Evolutionary conservation across 2,113 vertebrate genomes (phyloP).

Genomic region (Lonchura striata): DNA sequence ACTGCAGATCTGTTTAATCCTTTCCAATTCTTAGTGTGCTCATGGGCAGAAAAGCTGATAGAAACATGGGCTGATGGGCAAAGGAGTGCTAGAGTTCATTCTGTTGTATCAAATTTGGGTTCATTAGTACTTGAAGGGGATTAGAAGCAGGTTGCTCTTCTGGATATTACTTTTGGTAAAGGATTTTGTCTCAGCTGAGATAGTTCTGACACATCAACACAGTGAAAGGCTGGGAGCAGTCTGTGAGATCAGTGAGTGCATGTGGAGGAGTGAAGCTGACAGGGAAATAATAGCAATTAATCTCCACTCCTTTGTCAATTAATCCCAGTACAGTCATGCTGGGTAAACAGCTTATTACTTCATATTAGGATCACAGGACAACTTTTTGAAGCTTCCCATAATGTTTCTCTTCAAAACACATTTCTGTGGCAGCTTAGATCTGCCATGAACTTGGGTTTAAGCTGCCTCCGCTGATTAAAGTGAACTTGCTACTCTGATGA

Average conservation of each 20-base stretch:
- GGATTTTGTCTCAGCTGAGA: conserved; percentile 36
- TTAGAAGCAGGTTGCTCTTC: conserved; percentile 51
- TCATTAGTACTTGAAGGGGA: conserved; percentile 41
- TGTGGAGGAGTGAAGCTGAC: conserved; percentile 66
- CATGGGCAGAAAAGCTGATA: conserved; percentile 41
- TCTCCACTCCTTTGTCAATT: conserved; percentile 72
- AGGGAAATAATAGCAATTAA: conserved; percentile 71
- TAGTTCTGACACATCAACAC: neutral
- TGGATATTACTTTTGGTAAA: conserved; percentile 31
- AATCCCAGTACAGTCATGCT: conserved; percentile 65
- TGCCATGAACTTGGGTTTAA: conserved; percentile 42
- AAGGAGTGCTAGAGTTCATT: conserved; percentile 30
- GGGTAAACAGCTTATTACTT: conserved; percentile 76
- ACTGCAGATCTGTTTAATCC: conserved; percentile 42
- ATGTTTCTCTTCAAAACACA: conserved; percentile 56
- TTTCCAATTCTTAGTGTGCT: neutral
- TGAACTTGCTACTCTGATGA: conserved; percentile 59
- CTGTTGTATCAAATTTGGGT: conserved; percentile 37
- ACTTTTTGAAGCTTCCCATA: conserved; percentile 66
- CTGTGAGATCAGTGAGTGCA: conserved; percentile 39
- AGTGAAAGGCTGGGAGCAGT: conserved; percentile 14
- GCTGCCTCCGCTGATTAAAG: conserved; percentile 51
- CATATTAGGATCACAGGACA: conserved; percentile 74
- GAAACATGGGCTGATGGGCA: neutral
- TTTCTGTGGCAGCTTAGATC: conserved; percentile 55